Evolutionary conservation across 1,140 invertebrate species (phyloP).

Genomic region (Micrasema longulum): DNA sequence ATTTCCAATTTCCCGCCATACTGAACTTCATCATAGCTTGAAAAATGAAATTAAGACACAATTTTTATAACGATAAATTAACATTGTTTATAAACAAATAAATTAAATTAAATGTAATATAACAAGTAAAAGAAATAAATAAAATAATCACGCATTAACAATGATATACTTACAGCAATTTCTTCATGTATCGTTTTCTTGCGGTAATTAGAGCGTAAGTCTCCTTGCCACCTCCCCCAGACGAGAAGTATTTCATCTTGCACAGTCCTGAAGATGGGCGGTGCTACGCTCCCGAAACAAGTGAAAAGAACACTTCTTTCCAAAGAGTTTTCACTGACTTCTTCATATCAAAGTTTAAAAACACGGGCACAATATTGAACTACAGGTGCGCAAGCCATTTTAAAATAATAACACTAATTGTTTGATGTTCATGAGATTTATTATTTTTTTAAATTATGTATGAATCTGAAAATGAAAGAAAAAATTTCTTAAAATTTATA

Average conservation of each 20-base stretch:
- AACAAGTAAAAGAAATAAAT: no score
- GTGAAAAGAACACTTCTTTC: constrained; percentile 27
- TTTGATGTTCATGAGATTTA: no score
- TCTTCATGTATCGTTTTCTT: constrained; percentile 69
- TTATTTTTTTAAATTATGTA: no score
- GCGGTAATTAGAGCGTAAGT: constrained; percentile 64
- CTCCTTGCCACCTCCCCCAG: constrained; percentile 64
- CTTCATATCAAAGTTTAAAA: constrained; percentile 17
- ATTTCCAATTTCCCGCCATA: no score
- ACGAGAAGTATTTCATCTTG: constrained; percentile 68
- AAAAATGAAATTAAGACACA: no score
- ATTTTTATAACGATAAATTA: no score
- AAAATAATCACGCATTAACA: background rate
- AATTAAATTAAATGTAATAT: no score
- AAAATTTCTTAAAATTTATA: no score
- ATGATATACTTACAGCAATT: constrained; percentile 63
- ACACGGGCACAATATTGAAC: background rate
- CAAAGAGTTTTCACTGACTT: constrained; percentile 12
- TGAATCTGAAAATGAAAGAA: no score
- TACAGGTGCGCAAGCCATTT: background rate
- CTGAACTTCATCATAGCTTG: no score
- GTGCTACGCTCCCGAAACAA: constrained; percentile 10
- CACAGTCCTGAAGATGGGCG: constrained; percentile 26
- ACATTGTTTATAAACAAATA: no score
- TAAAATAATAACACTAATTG: no score